Conservation (phyloP, 2,113 vertebrate species). For the Alouatta palliata region DNA sequence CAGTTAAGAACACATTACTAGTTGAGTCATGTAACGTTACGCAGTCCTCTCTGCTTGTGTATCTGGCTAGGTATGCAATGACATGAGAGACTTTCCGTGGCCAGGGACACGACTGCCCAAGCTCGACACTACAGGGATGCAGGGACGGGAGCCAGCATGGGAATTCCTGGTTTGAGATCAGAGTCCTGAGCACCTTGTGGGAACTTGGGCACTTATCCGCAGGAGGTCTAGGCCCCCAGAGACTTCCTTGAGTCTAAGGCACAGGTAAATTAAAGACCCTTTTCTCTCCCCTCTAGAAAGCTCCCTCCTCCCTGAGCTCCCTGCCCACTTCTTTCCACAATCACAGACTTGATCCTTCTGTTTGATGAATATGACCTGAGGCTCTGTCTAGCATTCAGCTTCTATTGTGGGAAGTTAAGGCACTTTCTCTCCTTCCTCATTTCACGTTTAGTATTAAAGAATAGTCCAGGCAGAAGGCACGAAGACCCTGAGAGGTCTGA, state of each 20-base stretch:
- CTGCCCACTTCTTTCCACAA: too few species aligned
- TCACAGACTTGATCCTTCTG: background rate
- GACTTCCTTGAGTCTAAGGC: background rate
- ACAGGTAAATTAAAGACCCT: too few species aligned
- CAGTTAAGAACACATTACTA: background rate
- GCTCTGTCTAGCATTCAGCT: background rate
- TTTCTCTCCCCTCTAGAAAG: background rate
- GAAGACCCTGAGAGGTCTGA: background rate
- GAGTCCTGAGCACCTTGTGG: background rate
- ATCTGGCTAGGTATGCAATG: background rate
- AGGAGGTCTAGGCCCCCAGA: background rate
- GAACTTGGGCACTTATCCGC: background rate
- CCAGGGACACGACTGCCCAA: background rate
- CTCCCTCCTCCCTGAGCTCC: background rate
- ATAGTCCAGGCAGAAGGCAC: too few species aligned
- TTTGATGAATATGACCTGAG: background rate
- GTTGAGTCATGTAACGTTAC: too few species aligned
- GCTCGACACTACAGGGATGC: background rate
- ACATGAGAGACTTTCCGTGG: fast-evolving
- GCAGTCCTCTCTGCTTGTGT: background rate
- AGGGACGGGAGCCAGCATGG: background rate
- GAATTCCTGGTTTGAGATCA: background rate
- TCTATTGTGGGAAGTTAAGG: background rate
- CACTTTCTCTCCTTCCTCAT: background rate
- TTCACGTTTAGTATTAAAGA: background rate